These are phyloP conservation scores for Umimayanthus kanabou DNA, from an alignment of 92 coral and sea anemone genomes.

Conservation along the genomic window DNA sequence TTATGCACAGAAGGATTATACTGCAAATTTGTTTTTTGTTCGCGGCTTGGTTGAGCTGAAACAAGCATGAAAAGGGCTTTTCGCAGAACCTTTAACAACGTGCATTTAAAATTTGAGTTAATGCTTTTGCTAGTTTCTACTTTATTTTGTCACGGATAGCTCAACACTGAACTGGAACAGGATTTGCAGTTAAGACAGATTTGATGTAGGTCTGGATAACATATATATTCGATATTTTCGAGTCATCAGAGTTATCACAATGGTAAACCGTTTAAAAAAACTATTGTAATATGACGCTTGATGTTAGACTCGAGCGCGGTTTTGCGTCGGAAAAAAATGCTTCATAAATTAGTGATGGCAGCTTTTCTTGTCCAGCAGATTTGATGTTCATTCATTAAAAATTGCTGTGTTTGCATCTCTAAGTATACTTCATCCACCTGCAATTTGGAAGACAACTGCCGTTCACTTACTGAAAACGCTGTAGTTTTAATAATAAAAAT, in stretches of 20 bases:
- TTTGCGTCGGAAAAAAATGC: not conserved
- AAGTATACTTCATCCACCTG: not conserved
- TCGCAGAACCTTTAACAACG: not conserved
- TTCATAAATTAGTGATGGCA: not conserved
- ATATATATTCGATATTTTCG: too few relatives aligned
- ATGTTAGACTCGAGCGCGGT: not conserved
- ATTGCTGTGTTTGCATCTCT: not conserved
- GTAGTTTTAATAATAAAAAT: not conserved
- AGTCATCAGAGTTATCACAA: not conserved
- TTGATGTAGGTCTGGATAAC: not conserved
- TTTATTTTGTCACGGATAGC: not conserved
- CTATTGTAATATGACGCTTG: too few relatives aligned
- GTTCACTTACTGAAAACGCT: not conserved
- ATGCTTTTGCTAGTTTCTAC: not conserved
- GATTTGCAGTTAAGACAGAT: not conserved
- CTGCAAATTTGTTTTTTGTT: not conserved
- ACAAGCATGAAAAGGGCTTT: not conserved
- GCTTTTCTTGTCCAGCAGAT: not conserved
- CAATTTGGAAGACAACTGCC: not conserved
- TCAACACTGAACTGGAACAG: not conserved
- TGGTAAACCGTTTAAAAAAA: not conserved
- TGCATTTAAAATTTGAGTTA: not conserved
- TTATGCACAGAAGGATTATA: not conserved
- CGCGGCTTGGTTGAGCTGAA: not conserved
- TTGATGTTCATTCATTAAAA: not conserved